phyloP scores from a whole-genome alignment of 2,113 vertebrate species.

The Rhipidura dahli region DNA sequence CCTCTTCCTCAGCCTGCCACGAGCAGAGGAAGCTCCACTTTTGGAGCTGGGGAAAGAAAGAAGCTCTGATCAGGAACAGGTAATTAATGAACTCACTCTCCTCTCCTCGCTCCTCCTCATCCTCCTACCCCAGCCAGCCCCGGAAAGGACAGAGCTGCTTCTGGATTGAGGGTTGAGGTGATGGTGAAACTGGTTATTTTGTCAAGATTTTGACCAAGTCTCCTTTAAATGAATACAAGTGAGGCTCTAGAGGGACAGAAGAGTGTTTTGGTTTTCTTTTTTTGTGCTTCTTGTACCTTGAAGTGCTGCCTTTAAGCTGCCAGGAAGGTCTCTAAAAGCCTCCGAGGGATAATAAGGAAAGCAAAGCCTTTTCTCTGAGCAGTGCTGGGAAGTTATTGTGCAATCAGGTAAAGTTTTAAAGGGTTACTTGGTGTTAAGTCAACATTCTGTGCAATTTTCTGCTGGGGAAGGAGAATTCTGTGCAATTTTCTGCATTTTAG shows the following conservation, averaged over 20 bases:
- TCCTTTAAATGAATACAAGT: background rate
- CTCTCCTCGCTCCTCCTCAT: background rate
- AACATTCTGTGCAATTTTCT: background rate
- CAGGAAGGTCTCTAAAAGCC: background rate
- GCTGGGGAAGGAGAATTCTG: background rate
- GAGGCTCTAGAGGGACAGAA: background rate
- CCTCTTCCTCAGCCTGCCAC: background rate
- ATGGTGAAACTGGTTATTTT: background rate
- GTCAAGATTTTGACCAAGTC: background rate
- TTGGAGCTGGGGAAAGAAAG: background rate
- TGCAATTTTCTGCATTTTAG: background rate
- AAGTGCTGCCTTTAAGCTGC: background rate
- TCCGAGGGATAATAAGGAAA: background rate
- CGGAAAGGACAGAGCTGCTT: background rate
- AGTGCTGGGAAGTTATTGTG: background rate
- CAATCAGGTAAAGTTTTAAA: background rate
- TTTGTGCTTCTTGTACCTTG: background rate
- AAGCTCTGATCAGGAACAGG: background rate
- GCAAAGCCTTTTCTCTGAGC: background rate
- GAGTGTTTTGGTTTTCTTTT: too few species aligned
- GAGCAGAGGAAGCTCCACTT: fast-evolving
- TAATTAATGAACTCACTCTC: background rate
- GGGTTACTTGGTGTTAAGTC: background rate
- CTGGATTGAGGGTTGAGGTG: background rate
- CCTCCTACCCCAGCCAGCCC: background rate